These are phyloP conservation scores for Aphidius colemani DNA, from an alignment of 2,888 invertebrate genomes.

Conservation along the genomic window DNA sequence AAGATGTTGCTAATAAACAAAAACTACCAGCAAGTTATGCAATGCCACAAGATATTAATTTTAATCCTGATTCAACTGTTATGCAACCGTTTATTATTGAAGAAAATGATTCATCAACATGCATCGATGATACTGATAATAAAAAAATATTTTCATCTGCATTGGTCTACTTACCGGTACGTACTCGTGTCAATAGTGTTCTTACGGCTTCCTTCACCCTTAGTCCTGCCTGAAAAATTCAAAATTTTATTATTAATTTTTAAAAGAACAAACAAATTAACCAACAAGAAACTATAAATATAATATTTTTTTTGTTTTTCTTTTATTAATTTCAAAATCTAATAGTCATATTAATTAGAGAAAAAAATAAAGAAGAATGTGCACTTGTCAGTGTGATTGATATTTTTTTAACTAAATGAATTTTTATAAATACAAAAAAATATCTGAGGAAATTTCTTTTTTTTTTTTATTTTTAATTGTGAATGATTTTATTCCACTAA, in stretches of 20 bases:
- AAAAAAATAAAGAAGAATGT: too few relatives aligned
- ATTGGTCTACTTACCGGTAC: slow-evolving; percentile 92
- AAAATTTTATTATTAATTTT: slow-evolving; percentile 16
- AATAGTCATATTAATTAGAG: neutral
- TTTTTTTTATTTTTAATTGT: slow-evolving; percentile 1
- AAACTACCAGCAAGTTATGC: slow-evolving; percentile 70
- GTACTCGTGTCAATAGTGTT: slow-evolving; percentile 82
- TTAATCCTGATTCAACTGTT: slow-evolving; percentile 66
- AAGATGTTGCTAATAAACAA: slow-evolving; percentile 63
- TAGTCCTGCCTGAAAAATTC: slow-evolving; percentile 78
- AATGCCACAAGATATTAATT: slow-evolving; percentile 63
- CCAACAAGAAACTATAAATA: slow-evolving; percentile 50
- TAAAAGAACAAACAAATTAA: slow-evolving; percentile 43
- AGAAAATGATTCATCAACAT: slow-evolving; percentile 62
- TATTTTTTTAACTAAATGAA: too few relatives aligned
- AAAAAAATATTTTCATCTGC: slow-evolving; percentile 80
- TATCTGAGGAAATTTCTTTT: neutral
- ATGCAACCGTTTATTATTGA: slow-evolving; percentile 93
- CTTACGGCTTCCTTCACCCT: slow-evolving; percentile 91
- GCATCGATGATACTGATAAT: slow-evolving; percentile 45
- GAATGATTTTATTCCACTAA: slow-evolving; percentile 25
- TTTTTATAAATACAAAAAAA: too few relatives aligned
- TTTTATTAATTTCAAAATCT: neutral
- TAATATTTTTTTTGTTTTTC: slow-evolving; percentile 2
- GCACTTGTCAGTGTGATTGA: too few relatives aligned